phyloP scores from a whole-genome alignment of 2,113 vertebrate genomes.

The Hippocampus mohnikei region DNA sequence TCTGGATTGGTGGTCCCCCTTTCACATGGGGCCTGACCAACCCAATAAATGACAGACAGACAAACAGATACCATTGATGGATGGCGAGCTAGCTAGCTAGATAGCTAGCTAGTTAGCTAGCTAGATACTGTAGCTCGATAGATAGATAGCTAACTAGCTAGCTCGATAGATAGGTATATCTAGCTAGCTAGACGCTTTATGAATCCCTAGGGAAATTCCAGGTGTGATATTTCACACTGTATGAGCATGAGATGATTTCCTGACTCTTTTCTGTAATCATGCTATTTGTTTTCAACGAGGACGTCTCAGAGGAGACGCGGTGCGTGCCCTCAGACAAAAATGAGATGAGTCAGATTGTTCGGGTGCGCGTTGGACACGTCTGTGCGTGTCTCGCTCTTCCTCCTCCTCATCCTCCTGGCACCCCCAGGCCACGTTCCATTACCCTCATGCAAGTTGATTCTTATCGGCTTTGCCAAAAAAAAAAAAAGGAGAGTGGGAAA shows the following conservation, averaged over 20 bases:
- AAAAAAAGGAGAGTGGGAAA: slow-evolving; percentile 1
- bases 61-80: too few species aligned
- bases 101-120: too few species aligned
- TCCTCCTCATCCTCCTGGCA: not conserved
- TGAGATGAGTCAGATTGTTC: not conserved
- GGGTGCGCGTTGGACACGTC: not conserved
- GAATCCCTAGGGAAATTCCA: not conserved
- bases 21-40: too few species aligned
- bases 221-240: not conserved
- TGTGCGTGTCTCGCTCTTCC: not conserved
- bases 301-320: not conserved
- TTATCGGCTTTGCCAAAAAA: not conserved
- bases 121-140: too few species aligned
- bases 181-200: too few species aligned
- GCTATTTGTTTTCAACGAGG: not conserved
- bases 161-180: too few species aligned
- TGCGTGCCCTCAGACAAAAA: not conserved
- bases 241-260: not conserved
- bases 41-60: too few species aligned
- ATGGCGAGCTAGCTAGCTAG: too few species aligned
- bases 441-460: not conserved
- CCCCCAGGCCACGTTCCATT: not conserved
- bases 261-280: not conserved
- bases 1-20: too few species aligned
- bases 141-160: too few species aligned